Conservation (phyloP, 2,797 vertebrate species). For the Fistularia tabacaria region DNA sequence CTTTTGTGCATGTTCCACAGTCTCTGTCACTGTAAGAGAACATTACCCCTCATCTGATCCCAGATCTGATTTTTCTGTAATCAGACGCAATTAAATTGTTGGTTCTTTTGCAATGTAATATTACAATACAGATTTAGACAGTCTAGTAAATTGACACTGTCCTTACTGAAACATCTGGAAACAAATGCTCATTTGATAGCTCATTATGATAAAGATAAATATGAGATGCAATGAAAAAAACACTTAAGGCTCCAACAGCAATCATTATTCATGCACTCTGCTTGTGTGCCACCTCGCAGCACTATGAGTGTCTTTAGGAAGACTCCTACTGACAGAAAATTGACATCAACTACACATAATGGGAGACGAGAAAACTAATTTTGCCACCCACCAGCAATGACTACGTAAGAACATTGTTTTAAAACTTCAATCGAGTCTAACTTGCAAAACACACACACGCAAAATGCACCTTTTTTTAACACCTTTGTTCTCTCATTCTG, state of each 20-base stretch:
- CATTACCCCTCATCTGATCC: constrained; percentile 32
- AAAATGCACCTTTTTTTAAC: background rate
- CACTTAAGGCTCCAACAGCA: no score
- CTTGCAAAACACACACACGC: background rate
- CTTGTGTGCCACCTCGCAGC: no score
- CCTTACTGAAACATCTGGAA: no score
- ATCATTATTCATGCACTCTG: no score
- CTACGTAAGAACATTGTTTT: constrained; percentile 5
- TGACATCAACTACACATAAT: constrained; percentile 6
- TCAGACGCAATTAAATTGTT: background rate
- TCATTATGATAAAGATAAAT: no score
- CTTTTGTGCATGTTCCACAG: constrained; percentile 16
- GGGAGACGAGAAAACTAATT: background rate
- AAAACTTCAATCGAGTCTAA: constrained; percentile 1
- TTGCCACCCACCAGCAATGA: constrained; percentile 4
- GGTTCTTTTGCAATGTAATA: no score
- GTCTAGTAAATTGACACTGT: no score
- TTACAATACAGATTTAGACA: no score
- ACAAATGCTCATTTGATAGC: no score
- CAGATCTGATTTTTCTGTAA: constrained; percentile 8
- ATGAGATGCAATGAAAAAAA: no score
- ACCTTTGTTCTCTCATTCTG: constrained; percentile 12
- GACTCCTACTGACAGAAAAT: constrained; percentile 2
- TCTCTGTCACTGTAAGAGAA: constrained; percentile 21
- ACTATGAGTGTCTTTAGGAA: no score